Conservation (phyloP, 2,888 invertebrate genomes). For the Ligdia adustata region DNA sequence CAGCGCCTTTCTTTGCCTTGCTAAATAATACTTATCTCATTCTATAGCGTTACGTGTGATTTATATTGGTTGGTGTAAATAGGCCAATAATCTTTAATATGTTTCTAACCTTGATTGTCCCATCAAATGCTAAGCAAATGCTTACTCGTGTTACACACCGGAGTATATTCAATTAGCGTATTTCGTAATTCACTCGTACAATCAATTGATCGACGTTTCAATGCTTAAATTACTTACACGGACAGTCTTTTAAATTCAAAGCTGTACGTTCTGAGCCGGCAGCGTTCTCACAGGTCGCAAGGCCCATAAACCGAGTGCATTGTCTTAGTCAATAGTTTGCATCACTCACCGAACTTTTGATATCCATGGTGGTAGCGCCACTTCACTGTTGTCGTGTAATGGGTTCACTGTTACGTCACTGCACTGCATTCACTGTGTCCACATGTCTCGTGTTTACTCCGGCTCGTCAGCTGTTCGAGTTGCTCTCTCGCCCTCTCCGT, state of each 20-base stretch:
- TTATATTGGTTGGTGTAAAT: neutral
- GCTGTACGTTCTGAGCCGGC: conserved; percentile 21
- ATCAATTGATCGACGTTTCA: conserved; percentile 24
- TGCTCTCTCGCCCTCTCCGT: conserved; percentile 84
- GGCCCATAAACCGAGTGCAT: conserved; percentile 32
- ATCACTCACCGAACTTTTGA: conserved; percentile 75
- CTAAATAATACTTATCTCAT: neutral
- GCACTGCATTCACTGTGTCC: conserved; percentile 80
- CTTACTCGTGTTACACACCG: conserved; percentile 1
- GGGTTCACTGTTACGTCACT: conserved; percentile 76
- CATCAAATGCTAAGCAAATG: conserved; percentile 9
- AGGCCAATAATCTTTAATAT: neutral
- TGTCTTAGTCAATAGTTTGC: conserved; percentile 44
- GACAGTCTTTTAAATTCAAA: conserved; percentile 21
- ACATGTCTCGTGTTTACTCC: conserved; percentile 66
- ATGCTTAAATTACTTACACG: conserved; percentile 9
- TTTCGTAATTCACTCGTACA: conserved; percentile 17
- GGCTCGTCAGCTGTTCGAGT: conserved; percentile 59
- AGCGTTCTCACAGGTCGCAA: conserved; percentile 35
- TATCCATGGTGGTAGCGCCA: conserved; percentile 30
- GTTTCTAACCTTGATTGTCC: conserved; percentile 13
- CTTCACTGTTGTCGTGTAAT: conserved; percentile 52
- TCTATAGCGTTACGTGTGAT: neutral
- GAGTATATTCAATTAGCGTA: conserved; percentile 12
- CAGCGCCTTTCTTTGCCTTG: neutral